A percentile compares a stretch with the other conserved stretches of the same genome.
Conservation (phyloP, 2,888 invertebrate genomes). For the Noctuana brunneofusca region DNA sequence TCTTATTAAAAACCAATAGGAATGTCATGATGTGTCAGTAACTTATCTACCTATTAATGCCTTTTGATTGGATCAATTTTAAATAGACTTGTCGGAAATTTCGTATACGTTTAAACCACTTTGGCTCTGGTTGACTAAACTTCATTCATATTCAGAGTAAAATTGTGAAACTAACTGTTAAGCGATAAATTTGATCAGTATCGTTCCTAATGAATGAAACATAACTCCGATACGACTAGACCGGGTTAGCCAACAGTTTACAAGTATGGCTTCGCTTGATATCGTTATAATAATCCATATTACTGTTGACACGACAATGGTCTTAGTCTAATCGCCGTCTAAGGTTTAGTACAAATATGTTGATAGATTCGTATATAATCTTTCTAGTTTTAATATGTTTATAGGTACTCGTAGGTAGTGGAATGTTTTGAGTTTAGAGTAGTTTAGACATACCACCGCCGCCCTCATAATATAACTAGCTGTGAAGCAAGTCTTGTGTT, state of each 20-base stretch:
- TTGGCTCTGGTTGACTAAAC: slow-evolving; percentile 25
- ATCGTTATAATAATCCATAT: slow-evolving; percentile 4
- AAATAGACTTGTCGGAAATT: slow-evolving; percentile 17
- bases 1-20: background rate
- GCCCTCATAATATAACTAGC: no score
- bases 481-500: no score
- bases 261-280: slow-evolving; percentile 10
- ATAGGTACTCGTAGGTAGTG: no score
- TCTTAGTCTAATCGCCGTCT: background rate
- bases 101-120: slow-evolving; percentile 3
- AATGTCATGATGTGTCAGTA: background rate
- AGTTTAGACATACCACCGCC: no score
- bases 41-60: background rate
- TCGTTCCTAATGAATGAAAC: slow-evolving; percentile 31
- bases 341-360: no score
- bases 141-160: slow-evolving; percentile 14
- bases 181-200: slow-evolving; percentile 21
- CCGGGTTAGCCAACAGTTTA: slow-evolving; percentile 11
- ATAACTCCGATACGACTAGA: slow-evolving; percentile 17
- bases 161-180: slow-evolving; percentile 23
- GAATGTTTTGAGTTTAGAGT: no score
- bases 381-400: no score
- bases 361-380: background rate
- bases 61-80: slow-evolving; percentile 2
- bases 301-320: background rate